Percentiles rank a stretch among this genome's conserved stretches.
phyloP scores from a whole-genome alignment of 2,888 invertebrate genomes.

The Nezara viridula region DNA sequence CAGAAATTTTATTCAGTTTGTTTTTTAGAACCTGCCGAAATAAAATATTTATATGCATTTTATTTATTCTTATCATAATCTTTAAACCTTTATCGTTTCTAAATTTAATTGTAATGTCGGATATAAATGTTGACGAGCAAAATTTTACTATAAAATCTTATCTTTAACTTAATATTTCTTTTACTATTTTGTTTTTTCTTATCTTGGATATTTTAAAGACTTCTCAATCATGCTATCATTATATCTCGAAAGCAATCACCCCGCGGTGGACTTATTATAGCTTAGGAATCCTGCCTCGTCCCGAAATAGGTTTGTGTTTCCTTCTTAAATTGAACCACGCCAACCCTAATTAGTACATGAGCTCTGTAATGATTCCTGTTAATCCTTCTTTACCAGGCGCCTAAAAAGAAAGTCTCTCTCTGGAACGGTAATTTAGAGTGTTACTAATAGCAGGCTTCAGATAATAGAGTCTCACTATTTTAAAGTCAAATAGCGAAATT shows the following conservation, averaged over 20 bases:
- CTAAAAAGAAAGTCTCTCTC: not conserved
- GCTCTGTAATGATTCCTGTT: not conserved
- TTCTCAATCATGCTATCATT: not conserved
- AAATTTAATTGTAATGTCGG: too few relatives aligned
- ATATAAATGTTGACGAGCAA: too few relatives aligned
- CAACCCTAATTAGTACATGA: not conserved
- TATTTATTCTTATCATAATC: too few relatives aligned
- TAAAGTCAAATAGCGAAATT: too few relatives aligned
- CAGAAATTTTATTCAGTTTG: too few relatives aligned
- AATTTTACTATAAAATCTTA: too few relatives aligned
- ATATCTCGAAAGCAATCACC: not conserved
- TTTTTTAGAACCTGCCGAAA: too few relatives aligned
- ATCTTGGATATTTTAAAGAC: not conserved
- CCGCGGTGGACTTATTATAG: not conserved
- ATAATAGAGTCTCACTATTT: not conserved
- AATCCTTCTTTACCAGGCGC: not conserved
- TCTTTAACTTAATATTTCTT: too few relatives aligned
- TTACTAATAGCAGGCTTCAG: not conserved
- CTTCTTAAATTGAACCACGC: not conserved
- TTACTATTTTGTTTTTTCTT: not conserved
- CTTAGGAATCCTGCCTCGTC: not conserved
- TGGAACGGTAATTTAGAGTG: not conserved
- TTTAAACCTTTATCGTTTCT: too few relatives aligned
- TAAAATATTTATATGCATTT: too few relatives aligned
- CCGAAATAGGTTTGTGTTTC: not conserved